Evolutionary conservation across 1,140 invertebrate species (phyloP), one percentile per base, ranked within the genome.

Genomic region (Helicorthomorpha holstii): DNA sequence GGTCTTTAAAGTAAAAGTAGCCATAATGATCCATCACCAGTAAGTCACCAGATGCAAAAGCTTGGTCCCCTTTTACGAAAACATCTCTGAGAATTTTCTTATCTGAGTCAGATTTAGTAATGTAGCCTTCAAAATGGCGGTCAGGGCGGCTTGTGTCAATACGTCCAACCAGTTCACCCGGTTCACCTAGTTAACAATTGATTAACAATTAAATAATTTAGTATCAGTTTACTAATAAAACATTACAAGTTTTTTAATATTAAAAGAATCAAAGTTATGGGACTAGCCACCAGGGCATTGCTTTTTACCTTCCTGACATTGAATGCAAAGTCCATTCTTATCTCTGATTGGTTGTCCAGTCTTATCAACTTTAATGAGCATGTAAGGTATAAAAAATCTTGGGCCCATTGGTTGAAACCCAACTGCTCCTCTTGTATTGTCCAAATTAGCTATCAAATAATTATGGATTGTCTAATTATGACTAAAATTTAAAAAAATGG

Each of bases 151-250:
- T 64, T 21, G 80, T 76, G 14, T 85, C 74, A 56, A 99, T 98
- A 73, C 94, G 95, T 0, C 94, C 95, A 45, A 98, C 85, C 63
- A 99, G 88, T 54, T 95, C 92, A 45, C 95, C 95, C 0, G 90
- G 85, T 69, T 98, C 93, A 58, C 87, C 80, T 48, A 82, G 76
- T n/a, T n/a, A n/a, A n/a, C n/a, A n/a, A n/a, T n/a, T n/a, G n/a
- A n/a, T n/a, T n/a, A n/a, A n/a, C n/a, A n/a, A n/a, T n/a, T n/a
- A n/a, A n/a, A n/a, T n/a, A n/a, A n/a, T n/a, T n/a, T n/a, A n/a
- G n/a, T n/a, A n/a, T n/a, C n/a, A n/a, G n/a, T n/a, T n/a, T n/a
- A n/a, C n/a, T n/a, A n/a, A n/a, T n/a, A n/a, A n/a, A n/a, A n/a
- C n/a, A n/a, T n/a, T n/a, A n/a, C n/a, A n/a, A n/a, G n/a, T n/a